Conservation (phyloP, 2,888 invertebrate genomes). For the Dolichopus griseipennis region DNA sequence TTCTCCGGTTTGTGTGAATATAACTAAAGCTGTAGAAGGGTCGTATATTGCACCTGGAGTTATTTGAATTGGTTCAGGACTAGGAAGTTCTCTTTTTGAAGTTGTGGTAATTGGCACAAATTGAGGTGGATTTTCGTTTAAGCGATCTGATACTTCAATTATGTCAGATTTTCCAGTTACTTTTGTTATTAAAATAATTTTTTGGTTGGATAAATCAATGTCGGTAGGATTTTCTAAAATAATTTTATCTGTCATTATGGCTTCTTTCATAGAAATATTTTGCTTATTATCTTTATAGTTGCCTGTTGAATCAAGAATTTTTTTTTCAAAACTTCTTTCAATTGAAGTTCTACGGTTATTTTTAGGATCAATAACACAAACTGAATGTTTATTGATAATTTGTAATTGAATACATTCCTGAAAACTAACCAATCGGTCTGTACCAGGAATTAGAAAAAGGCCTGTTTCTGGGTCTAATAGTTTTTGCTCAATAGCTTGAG, state of each 20-base stretch:
- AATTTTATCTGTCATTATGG: conserved; percentile 58
- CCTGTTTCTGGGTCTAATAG: conserved; percentile 77
- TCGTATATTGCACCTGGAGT: conserved; percentile 67
- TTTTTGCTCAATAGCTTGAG: conserved; percentile 72
- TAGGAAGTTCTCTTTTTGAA: conserved; percentile 41
- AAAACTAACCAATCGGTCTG: conserved; percentile 73
- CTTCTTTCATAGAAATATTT: conserved; percentile 60
- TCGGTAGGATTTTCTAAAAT: conserved; percentile 50
- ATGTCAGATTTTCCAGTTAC: conserved; percentile 62
- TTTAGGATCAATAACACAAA: conserved; percentile 68
- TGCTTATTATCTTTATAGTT: conserved; percentile 55
- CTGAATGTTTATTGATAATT: conserved; percentile 77
- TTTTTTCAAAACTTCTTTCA: conserved; percentile 64
- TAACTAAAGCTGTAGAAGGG: conserved; percentile 64
- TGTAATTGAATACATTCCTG: conserved; percentile 79
- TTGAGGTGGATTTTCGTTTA: conserved; percentile 44
- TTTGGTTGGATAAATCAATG: conserved; percentile 47
- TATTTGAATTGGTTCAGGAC: conserved; percentile 62
- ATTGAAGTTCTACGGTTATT: conserved; percentile 60
- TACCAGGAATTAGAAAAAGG: conserved; percentile 75
- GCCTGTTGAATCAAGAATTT: conserved; percentile 68
- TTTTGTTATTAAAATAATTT: conserved; percentile 63
- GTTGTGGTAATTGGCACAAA: conserved; percentile 46
- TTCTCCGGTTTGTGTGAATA: conserved; percentile 60
- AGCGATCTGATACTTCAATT: conserved; percentile 56